Evolutionary conservation across 1,140 invertebrate genomes (phyloP), one percentile per base, ranked within the genome.

Genomic region (Hyposmocoma kahamanoa): DNA sequence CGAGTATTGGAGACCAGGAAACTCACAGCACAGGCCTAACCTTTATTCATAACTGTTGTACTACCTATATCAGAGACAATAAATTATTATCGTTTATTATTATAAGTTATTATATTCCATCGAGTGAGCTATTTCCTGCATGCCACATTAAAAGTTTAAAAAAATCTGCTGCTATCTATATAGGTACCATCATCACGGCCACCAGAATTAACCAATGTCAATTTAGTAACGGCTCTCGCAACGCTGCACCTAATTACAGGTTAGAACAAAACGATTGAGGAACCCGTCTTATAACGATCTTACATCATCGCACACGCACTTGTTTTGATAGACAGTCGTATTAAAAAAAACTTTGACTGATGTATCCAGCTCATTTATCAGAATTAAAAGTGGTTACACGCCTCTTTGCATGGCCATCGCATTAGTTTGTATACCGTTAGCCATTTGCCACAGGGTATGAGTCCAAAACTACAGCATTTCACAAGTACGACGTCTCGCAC

Each of bases 341-440:
- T n/a, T 34, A 8, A 34, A 34, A 26, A 26, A 26, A 26, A 4
- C 32, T 56, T 51, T 38, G 24, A 36, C n/a, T 18, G 30, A 13
- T 32, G 26, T 34, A 50, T 48, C 22, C 18, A 45, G 43, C 26
- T 50, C 38, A 56, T 60, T 50, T 53, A 56, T 60, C 53, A 60
- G 56, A 56, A 56, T 55, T 46, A 59, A 55, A 34, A 51, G 36
- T 32, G 15, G 47, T 42, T 46, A 55, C 43, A 55, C 48, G 48
- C 42, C 45, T 47, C 42, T 41, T 49, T 21, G 46, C 26, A 9
- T 9, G 24, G 22, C 18, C 36, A n/a, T 47, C 20, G n/a, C 24
- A 32, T 50, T 42, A 50, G 15, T 26, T 53, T 24, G 20, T 20
- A 49, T 50, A 58, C 59, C 48, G 59, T 57, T 53, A 57, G 22